Percentiles rank a stretch among this genome's conserved stretches.
phyloP scores from a whole-genome alignment of 2,113 vertebrate genomes.

The Struthio camelus region DNA sequence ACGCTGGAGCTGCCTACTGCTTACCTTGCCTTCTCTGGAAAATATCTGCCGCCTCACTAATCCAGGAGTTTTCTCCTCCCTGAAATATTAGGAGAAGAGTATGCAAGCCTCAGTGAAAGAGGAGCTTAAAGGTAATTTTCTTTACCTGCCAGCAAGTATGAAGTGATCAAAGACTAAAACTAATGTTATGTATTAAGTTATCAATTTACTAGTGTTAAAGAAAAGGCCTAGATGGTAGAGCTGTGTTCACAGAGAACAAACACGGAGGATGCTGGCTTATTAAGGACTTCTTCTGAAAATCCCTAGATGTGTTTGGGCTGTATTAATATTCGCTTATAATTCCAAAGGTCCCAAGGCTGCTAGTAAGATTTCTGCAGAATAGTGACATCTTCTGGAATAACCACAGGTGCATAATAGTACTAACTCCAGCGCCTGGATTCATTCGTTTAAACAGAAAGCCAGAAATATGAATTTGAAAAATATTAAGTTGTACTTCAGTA shows the following conservation, averaged over 20 bases:
- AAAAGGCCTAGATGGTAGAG: neutral
- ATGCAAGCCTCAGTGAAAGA: neutral
- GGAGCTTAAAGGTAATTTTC: neutral
- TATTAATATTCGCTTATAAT: fast-evolving
- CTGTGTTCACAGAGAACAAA: neutral
- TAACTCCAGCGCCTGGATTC: neutral
- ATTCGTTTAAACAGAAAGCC: no score
- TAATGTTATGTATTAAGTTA: neutral
- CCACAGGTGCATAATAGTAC: fast-evolving
- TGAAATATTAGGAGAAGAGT: neutral
- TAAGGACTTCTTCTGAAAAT: neutral
- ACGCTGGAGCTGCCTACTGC: neutral
- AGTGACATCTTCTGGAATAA: neutral
- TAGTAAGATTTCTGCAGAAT: neutral
- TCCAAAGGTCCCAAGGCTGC: neutral
- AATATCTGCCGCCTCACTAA: neutral
- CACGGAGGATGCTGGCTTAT: neutral
- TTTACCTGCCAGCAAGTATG: neutral
- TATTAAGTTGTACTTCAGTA: neutral
- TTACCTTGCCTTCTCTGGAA: neutral
- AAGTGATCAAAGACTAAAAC: neutral
- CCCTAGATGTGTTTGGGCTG: neutral
- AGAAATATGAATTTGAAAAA: neutral
- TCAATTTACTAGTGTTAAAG: neutral
- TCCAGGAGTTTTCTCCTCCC: neutral